A percentile compares a stretch with the other conserved stretches of the same genome.
Conservation (phyloP, 2,797 vertebrate species). For the Phataginus tetradactyla region DNA sequence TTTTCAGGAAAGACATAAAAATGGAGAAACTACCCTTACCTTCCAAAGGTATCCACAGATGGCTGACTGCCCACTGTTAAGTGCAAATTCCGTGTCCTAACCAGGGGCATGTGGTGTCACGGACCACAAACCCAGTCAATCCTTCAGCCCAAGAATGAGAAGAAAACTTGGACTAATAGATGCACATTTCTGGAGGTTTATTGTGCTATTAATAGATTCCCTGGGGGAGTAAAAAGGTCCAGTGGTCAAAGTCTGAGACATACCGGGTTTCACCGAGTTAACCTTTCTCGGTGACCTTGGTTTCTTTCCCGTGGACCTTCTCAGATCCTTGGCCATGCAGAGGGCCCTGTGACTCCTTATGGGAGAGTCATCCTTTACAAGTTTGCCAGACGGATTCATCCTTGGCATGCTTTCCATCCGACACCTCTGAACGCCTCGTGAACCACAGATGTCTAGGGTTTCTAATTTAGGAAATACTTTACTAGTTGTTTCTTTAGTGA, state of each 20-base stretch:
- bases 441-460: not conserved
- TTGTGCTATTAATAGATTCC: not conserved
- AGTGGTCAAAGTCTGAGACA: not conserved
- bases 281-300: not conserved
- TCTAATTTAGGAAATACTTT: not conserved
- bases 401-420: not conserved
- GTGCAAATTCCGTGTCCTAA: not conserved
- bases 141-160: not conserved
- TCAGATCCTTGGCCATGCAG: not conserved
- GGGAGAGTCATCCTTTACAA: not conserved
- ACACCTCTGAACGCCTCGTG: fast-evolving
- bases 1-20: not conserved
- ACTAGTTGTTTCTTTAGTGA: not conserved
- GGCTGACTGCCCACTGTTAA: not conserved
- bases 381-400: fast-evolving
- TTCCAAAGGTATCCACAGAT: not conserved
- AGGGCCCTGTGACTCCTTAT: not conserved
- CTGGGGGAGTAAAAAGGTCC: not conserved
- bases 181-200: not conserved
- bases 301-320: not conserved
- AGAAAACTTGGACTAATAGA: not conserved
- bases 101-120: too few relatives aligned
- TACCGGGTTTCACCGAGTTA: not conserved
- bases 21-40: not conserved
- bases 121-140: not conserved